These are phyloP conservation scores for Drosophila robusta DNA, from an alignment of 2,888 invertebrate species.

Conservation along the genomic window DNA sequence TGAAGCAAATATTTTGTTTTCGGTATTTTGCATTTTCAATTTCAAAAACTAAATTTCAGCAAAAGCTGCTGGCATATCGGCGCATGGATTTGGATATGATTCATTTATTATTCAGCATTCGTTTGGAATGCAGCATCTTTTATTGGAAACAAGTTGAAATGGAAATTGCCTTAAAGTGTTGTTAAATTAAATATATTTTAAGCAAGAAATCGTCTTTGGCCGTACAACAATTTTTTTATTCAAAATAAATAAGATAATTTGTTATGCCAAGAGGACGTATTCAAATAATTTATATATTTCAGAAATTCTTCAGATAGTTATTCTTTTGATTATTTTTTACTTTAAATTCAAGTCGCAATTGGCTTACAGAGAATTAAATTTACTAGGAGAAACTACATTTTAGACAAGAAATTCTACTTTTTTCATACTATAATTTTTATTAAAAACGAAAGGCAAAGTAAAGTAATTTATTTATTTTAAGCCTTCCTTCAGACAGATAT, in stretches of 20 bases:
- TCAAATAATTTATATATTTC: neutral
- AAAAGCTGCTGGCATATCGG: neutral
- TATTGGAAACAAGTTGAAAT: neutral
- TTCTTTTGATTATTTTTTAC: neutral
- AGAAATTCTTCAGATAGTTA: neutral
- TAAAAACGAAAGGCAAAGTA: no score
- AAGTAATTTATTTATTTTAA: no score
- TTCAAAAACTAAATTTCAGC: neutral
- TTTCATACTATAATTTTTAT: no score
- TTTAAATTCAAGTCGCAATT: no score
- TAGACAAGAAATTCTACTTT: no score
- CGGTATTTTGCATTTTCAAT: constrained; percentile 15
- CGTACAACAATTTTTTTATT: neutral
- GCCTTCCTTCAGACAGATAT: no score
- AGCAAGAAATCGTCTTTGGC: no score
- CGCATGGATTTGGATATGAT: neutral
- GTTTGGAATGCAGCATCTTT: neutral
- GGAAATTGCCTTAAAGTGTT: neutral
- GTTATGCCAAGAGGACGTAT: neutral
- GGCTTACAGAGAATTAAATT: no score
- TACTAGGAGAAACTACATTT: no score
- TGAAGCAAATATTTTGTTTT: constrained; percentile 4
- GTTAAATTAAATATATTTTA: neutral
- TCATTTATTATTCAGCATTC: constrained; percentile 5
- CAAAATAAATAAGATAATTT: neutral